These are phyloP conservation scores for Oncopodura yosiiana DNA, from an alignment of 1,140 invertebrate genomes.

Conservation along the genomic window DNA sequence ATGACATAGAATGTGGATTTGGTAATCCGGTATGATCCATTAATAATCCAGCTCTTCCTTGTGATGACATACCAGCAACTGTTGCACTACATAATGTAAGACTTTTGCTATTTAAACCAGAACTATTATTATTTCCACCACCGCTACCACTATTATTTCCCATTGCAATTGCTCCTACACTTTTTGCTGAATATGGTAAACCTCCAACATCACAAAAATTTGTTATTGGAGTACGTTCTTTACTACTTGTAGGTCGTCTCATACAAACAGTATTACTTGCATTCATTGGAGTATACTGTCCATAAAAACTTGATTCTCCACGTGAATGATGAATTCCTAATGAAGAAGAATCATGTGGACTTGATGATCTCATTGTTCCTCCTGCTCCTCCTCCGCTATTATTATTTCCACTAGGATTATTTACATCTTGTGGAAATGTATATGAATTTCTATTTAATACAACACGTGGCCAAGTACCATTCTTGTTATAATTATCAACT, in stretches of 20 bases:
- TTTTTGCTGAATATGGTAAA: conserved; percentile 21
- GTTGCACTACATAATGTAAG: conserved; percentile 12
- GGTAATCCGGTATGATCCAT: conserved; percentile 9
- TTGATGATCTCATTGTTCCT: too few relatives aligned
- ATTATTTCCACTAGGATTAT: not conserved
- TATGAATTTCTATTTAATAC: conserved; percentile 30
- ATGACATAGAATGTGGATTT: not conserved
- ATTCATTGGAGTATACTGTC: conserved; percentile 20
- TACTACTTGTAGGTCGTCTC: conserved; percentile 17
- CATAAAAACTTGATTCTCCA: conserved; percentile 13
- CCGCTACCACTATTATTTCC: not conserved
- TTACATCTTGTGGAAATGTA: conserved; percentile 28
- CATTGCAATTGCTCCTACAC: conserved; percentile 22
- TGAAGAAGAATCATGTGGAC: not conserved
- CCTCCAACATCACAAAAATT: not conserved
- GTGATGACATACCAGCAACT: not conserved
- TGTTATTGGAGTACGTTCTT: conserved; percentile 27
- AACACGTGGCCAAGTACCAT: conserved; percentile 35
- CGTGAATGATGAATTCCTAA: not conserved
- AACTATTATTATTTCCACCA: not conserved
- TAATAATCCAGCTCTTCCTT: conserved; percentile 6
- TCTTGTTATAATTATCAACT: conserved; percentile 10
- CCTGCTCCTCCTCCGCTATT: not conserved
- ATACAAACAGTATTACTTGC: conserved; percentile 27
- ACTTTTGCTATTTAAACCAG: conserved; percentile 20